A percentile compares a stretch with the other conserved stretches of the same genome.
phyloP scores from a whole-genome alignment of 2,797 vertebrate species.

The Anguilla megastoma region DNA sequence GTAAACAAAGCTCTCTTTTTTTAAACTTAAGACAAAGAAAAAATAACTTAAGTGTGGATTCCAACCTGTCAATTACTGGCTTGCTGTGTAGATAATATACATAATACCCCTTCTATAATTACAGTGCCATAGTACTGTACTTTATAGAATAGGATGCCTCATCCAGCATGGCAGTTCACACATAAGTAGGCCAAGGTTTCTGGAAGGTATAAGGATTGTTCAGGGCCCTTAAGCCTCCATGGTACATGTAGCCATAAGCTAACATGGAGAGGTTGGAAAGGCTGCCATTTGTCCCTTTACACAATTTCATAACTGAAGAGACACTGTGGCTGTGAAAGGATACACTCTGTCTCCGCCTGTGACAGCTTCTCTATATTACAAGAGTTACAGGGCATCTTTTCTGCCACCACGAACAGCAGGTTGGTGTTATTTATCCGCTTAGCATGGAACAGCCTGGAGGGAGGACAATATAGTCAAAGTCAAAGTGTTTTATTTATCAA shows the following conservation, averaged over 20 bases:
- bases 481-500: too few species aligned
- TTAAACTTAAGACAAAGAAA: not conserved
- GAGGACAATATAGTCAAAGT: slow-evolving; percentile 28
- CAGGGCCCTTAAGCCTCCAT: not conserved
- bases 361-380: slow-evolving; percentile 91
- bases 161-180: not conserved
- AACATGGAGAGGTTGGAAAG: not conserved
- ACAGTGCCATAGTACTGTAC: not conserved
- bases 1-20: not conserved
- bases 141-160: not conserved
- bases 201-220: not conserved
- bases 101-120: not conserved
- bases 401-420: slow-evolving; percentile 94
- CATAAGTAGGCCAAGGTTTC: not conserved
- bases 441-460: slow-evolving; percentile 86
- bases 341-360: slow-evolving; percentile 91
- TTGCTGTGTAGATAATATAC: not conserved
- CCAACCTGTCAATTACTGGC: not conserved
- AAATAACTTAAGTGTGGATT: not conserved
- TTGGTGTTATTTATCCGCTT: slow-evolving; percentile 92
- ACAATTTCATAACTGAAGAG: not conserved
- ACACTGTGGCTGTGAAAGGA: slow-evolving; percentile 68
- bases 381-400: slow-evolving; percentile 93
- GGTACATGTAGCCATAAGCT: not conserved
- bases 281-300: not conserved